Conservation (phyloP, 2,113 vertebrate genomes). For the Corythornis vintsioides region DNA sequence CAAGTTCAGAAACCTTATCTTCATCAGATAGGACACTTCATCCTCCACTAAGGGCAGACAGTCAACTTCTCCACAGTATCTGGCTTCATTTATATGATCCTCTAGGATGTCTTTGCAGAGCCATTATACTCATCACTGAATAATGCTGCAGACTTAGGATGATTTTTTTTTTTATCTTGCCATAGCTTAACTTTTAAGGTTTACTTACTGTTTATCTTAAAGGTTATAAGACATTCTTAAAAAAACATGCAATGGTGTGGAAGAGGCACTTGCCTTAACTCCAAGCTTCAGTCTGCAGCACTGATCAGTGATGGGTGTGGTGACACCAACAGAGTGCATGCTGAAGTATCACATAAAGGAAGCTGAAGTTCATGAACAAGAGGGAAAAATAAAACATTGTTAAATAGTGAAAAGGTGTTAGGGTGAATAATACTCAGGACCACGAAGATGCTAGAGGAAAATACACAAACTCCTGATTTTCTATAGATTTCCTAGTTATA, state of each 20-base stretch:
- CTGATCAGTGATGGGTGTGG: constrained; percentile 66
- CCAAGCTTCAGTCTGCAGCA: constrained; percentile 70
- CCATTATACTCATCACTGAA: constrained; percentile 51
- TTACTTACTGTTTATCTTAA: constrained; percentile 24
- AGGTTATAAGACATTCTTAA: constrained; percentile 1
- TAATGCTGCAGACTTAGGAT: constrained; percentile 58
- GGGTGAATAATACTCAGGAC: constrained; percentile 26
- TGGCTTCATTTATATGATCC: neutral
- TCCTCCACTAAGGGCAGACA: neutral
- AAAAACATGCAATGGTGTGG: constrained; percentile 56
- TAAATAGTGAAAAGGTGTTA: constrained; percentile 30
- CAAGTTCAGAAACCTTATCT: neutral
- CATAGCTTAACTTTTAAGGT: neutral
- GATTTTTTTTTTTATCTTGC: neutral
- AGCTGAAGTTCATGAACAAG: constrained; percentile 60
- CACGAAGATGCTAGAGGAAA: constrained; percentile 12
- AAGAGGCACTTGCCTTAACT: constrained; percentile 70
- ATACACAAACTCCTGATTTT: neutral
- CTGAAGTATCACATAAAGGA: constrained; percentile 69
- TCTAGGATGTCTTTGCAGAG: neutral
- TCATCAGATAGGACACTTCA: neutral
- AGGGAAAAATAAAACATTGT: constrained; percentile 66
- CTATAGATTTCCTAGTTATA: neutral
- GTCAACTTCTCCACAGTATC: neutral
- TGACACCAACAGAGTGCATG: constrained; percentile 67